Evolutionary conservation across 2,113 vertebrate genomes (phyloP).

Genomic region (Silurus asotus): DNA sequence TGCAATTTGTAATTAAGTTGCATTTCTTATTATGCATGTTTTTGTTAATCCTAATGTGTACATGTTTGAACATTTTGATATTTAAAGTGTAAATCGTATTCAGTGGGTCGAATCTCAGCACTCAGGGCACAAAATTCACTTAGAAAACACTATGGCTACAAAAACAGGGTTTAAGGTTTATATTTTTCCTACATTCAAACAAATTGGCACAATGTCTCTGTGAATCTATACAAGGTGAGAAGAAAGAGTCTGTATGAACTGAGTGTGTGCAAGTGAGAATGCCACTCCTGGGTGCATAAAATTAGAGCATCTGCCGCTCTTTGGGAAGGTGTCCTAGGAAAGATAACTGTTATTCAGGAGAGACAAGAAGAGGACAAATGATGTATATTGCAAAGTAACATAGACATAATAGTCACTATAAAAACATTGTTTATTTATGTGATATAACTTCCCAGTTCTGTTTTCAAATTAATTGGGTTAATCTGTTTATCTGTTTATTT

Average conservation of each 20-base stretch:
- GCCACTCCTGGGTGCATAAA: slow-evolving; percentile 60
- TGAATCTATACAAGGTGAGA: not conserved
- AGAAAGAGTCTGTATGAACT: slow-evolving; percentile 6
- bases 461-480: too few relatives aligned
- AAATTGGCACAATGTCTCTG: not conserved
- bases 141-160: not conserved
- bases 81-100: not conserved
- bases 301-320: slow-evolving; percentile 73
- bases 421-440: too few relatives aligned
- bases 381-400: slow-evolving; percentile 56
- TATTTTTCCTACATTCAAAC: not conserved
- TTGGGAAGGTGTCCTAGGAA: slow-evolving; percentile 68
- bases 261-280: slow-evolving; percentile 40
- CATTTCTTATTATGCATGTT: not conserved
- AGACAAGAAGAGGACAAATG: slow-evolving; percentile 65
- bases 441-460: too few relatives aligned
- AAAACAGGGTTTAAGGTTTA: not conserved
- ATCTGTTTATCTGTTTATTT: too few relatives aligned
- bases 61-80: not conserved
- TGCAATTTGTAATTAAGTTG: not conserved
- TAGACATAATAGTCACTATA: not conserved
- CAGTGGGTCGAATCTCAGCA: not conserved
- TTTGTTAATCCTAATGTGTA: not conserved
- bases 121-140: not conserved
- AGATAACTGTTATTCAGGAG: slow-evolving; percentile 67